Conservation (phyloP, 1,140 invertebrate species). For the Zophobas morio region DNA sequence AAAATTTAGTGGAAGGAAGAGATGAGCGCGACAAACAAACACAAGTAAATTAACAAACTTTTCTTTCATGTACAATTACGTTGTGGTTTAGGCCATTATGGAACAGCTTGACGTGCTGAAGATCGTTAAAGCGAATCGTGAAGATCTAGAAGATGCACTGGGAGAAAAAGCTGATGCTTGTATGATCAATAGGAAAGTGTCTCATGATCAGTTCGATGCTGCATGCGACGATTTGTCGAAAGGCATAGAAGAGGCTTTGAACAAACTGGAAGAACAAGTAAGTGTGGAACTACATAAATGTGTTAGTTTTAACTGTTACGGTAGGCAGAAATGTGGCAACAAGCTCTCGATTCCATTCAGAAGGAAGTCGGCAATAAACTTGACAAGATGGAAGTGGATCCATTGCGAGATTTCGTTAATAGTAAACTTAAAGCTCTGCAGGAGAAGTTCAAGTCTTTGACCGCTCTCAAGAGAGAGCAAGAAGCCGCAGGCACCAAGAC, state of each 20-base stretch:
- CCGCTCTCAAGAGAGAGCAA: constrained; percentile 71
- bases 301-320: background rate
- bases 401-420: constrained; percentile 78
- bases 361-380: constrained; percentile 77
- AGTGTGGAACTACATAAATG: constrained; percentile 11
- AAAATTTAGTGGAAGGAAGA: constrained; percentile 59
- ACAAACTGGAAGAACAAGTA: constrained; percentile 75
- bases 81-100: constrained; percentile 54
- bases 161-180: constrained; percentile 79
- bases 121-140: constrained; percentile 74
- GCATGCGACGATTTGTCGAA: constrained; percentile 75
- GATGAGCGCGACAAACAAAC: constrained; percentile 6
- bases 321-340: constrained; percentile 74
- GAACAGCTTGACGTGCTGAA: constrained; percentile 66
- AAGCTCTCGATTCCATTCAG: constrained; percentile 77
- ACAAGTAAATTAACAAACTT: constrained; percentile 6
- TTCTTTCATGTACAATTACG: constrained; percentile 2
- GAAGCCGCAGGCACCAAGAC: constrained; percentile 79
- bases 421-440: constrained; percentile 75
- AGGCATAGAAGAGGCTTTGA: constrained; percentile 74
- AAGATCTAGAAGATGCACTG: constrained; percentile 77
- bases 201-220: constrained; percentile 77
- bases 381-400: constrained; percentile 77
- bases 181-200: constrained; percentile 78
- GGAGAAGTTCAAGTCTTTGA: constrained; percentile 74